Percentiles rank a stretch among this genome's conserved stretches.
Conservation (phyloP, 1,140 invertebrate species). For the Drosophila lini region DNA sequence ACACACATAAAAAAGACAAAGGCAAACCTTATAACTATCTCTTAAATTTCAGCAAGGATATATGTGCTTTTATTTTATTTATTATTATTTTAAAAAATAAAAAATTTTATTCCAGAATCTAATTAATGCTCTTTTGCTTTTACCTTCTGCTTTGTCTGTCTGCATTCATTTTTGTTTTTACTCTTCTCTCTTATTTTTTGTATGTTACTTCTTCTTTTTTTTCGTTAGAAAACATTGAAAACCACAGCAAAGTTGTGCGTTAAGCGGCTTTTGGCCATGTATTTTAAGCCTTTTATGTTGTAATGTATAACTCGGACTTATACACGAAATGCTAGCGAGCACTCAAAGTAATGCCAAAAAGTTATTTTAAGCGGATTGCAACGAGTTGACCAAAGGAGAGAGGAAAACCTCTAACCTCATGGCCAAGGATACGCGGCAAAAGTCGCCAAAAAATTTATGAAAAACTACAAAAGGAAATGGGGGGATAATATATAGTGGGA, state of each 20-base stretch:
- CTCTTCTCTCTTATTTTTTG: background rate
- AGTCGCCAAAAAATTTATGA: constrained; percentile 58
- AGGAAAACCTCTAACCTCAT: background rate
- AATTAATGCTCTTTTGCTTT: constrained; percentile 39
- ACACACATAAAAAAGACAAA: background rate
- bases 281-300: constrained; percentile 59
- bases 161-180: background rate
- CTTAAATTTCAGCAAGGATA: constrained; percentile 9
- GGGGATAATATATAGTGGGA: background rate
- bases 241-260: constrained; percentile 64
- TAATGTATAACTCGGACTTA: constrained; percentile 51
- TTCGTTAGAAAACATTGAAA: constrained; percentile 20
- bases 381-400: background rate
- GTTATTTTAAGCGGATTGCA: constrained; percentile 78
- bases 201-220: background rate
- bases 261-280: constrained; percentile 66
- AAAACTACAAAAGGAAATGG: constrained; percentile 52
- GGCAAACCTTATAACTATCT: background rate
- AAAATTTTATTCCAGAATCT: too few relatives aligned
- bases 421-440: constrained; percentile 15
- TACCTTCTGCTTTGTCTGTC: background rate
- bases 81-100: too few relatives aligned
- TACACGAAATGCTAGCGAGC: constrained; percentile 13
- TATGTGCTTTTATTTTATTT: background rate
- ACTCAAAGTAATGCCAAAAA: constrained; percentile 77